A percentile compares a stretch with the other conserved stretches of the same genome.
Evolutionary conservation across 2,113 vertebrate genomes (phyloP).

Genomic region (Mesocricetus auratus): DNA sequence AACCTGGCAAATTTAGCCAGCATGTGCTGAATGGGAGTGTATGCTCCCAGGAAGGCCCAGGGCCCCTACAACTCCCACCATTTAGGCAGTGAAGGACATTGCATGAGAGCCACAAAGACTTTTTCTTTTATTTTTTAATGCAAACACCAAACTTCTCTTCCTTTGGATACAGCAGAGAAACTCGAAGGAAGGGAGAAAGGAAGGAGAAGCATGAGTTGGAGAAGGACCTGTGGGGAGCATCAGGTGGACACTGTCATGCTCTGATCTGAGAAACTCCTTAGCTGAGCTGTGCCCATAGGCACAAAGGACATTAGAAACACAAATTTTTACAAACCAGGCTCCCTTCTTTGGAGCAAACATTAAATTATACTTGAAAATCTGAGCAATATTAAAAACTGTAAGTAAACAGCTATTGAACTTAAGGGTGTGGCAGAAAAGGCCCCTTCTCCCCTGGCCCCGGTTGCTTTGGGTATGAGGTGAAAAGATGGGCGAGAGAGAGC

Average conservation of each 20-base stretch:
- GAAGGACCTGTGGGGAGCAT: not conserved
- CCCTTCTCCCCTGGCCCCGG: not conserved
- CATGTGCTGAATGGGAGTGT: not conserved
- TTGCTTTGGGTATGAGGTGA: not conserved
- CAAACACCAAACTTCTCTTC: not conserved
- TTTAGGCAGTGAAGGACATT: not conserved
- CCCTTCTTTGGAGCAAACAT: not conserved
- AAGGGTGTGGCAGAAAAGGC: not conserved
- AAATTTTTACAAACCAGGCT: conserved; percentile 1
- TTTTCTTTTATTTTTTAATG: conserved; percentile 5
- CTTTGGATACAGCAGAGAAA: conserved; percentile 31
- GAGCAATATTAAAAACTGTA: conserved; percentile 43
- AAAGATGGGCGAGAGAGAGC: not conserved
- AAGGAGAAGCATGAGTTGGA: not conserved
- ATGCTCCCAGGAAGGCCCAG: not conserved
- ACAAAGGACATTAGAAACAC: not conserved
- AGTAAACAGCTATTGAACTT: conserved; percentile 54
- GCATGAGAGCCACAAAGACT: not conserved
- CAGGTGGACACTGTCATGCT: not conserved
- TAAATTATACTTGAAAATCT: conserved; percentile 36
- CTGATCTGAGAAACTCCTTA: not conserved
- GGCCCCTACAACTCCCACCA: not conserved
- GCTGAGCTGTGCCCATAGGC: not conserved
- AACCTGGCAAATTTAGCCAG: not conserved
- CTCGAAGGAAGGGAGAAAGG: not conserved